These are phyloP conservation scores for Chelon auratus DNA, from an alignment of 2,797 vertebrate genomes.

Conservation along the genomic window DNA sequence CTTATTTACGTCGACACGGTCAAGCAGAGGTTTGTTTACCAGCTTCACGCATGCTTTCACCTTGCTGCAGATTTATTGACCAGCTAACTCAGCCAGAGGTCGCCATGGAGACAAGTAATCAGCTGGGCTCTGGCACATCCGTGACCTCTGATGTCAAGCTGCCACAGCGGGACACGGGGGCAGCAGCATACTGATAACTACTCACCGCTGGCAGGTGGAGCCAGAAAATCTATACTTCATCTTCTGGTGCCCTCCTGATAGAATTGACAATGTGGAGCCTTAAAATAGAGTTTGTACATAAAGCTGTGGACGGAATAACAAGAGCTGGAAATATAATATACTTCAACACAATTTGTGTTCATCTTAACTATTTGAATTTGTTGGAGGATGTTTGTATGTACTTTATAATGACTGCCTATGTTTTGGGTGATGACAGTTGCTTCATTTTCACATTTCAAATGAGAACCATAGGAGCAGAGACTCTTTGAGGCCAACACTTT, in stretches of 20 bases:
- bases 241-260: slow-evolving; percentile 26
- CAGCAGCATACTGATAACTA: slow-evolving; percentile 59
- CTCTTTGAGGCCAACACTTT: slow-evolving; percentile 5
- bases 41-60: not conserved
- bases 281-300: slow-evolving; percentile 3
- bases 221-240: slow-evolving; percentile 60
- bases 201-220: slow-evolving; percentile 28
- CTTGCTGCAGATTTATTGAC: slow-evolving; percentile 47
- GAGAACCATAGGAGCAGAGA: not conserved
- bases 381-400: not conserved
- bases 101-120: slow-evolving; percentile 61
- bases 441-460: not conserved
- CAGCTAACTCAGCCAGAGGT: slow-evolving; percentile 60
- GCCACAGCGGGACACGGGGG: slow-evolving; percentile 22
- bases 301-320: not conserved
- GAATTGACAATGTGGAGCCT: slow-evolving; percentile 18
- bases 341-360: not conserved
- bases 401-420: too few relatives aligned
- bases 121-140: slow-evolving; percentile 30
- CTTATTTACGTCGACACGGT: slow-evolving; percentile 29
- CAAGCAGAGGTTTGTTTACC: slow-evolving; percentile 19
- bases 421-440: not conserved
- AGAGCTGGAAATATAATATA: not conserved
- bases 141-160: slow-evolving; percentile 62
- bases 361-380: not conserved